phyloP scores from a whole-genome alignment of 1,140 invertebrate species.

The Pectinophora gossypiella region DNA sequence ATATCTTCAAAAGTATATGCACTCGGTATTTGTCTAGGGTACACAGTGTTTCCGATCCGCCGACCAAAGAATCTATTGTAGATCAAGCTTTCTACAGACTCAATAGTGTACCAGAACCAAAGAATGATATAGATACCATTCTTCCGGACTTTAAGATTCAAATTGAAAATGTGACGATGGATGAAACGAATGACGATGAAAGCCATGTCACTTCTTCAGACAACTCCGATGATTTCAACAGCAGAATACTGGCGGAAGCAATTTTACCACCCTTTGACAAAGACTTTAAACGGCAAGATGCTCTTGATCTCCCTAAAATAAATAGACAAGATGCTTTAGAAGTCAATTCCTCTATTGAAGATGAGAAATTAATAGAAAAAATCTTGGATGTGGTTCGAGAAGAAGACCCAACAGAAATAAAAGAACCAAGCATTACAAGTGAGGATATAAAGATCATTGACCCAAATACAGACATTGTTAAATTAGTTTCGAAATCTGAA shows the following conservation, averaged over 20 bases:
- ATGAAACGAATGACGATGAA: constrained; percentile 54
- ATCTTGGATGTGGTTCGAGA: too few relatives aligned
- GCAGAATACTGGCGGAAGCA: constrained; percentile 26
- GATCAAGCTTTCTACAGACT: constrained; percentile 57
- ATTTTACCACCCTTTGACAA: constrained; percentile 34
- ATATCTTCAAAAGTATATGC: constrained; percentile 61
- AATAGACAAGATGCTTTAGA: constrained; percentile 35
- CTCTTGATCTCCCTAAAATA: constrained; percentile 33
- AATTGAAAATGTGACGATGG: constrained; percentile 54
- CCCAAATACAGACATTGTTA: constrained; percentile 19
- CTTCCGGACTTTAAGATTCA: constrained; percentile 20
- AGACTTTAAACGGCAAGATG: constrained; percentile 50
- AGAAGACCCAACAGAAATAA: too few relatives aligned
- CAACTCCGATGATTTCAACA: constrained; percentile 12
- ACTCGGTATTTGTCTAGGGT: constrained; percentile 61
- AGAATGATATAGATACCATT: constrained; percentile 20
- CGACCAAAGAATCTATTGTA: constrained; percentile 36
- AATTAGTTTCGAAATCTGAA: constrained; percentile 35
- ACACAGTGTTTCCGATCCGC: constrained; percentile 48
- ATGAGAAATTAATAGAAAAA: too few relatives aligned
- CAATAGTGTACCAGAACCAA: constrained; percentile 17
- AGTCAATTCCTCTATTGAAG: constrained; percentile 11
- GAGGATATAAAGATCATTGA: constrained; percentile 22
- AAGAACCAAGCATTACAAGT: too few relatives aligned
- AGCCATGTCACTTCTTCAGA: constrained; percentile 9